phyloP scores from a whole-genome alignment of 2,113 vertebrate species.

The Phycodurus eques region DNA sequence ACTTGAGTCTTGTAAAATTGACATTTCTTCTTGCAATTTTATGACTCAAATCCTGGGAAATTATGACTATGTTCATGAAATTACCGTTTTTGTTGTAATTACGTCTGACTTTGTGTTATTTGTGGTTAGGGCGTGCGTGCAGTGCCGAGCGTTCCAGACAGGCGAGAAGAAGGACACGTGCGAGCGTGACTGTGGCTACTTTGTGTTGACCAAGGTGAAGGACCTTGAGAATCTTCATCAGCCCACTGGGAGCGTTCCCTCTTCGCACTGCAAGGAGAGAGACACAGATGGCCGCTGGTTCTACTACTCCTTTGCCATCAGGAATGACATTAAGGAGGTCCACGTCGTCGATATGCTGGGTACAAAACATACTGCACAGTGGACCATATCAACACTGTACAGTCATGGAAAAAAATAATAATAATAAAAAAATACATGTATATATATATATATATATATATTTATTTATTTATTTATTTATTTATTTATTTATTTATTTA shows the following conservation, averaged over 20 bases:
- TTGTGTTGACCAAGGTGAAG: constrained; percentile 77
- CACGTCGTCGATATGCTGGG: constrained; percentile 82
- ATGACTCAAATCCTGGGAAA: too few relatives aligned
- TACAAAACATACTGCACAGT: constrained; percentile 40
- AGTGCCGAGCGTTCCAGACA: constrained; percentile 85
- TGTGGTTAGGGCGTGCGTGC: constrained; percentile 85
- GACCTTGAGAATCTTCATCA: constrained; percentile 81
- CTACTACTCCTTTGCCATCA: constrained; percentile 88
- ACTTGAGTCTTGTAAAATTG: too few relatives aligned
- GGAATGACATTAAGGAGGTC: constrained; percentile 76
- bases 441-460: too few relatives aligned
- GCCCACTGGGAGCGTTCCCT: constrained; percentile 74
- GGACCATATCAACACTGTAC: too few relatives aligned
- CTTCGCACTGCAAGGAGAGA: constrained; percentile 92
- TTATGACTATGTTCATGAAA: too few relatives aligned
- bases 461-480: too few relatives aligned
- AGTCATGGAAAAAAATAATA: too few relatives aligned
- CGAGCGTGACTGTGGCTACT: constrained; percentile 76
- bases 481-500: too few relatives aligned
- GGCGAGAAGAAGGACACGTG: constrained; percentile 88
- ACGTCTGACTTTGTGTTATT: background rate
- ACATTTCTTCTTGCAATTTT: too few relatives aligned
- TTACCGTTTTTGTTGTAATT: too few relatives aligned
- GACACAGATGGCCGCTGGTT: constrained; percentile 96
- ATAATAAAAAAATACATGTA: too few relatives aligned